Base-by-base conservation (phyloP, 2,888 invertebrate genomes). In the Stenurella melanura region DNA sequence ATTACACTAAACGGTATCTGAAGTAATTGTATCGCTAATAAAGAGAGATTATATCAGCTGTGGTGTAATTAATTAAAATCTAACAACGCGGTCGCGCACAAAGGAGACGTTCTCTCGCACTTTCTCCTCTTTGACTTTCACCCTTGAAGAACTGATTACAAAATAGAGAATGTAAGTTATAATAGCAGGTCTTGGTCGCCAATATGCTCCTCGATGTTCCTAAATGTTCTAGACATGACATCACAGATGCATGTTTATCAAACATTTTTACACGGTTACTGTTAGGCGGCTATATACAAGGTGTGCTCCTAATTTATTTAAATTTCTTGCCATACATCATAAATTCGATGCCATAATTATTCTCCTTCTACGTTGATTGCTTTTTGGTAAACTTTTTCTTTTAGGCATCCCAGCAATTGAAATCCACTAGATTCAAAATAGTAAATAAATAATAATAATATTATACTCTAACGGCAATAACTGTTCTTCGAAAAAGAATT, bases 101-200 rank as follows among this genome's bases (percentile, higher is more conserved):
- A 72, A 58, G 57, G 63, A 60, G 76, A 71, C 74, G 75, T 63
- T 75, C 74, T 74, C 81, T 74, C 63, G 75, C 81, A 83, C 83
- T 84, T 84, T 85, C 83, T 84, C 85, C 83, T 78, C 82, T 83
- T 84, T 85, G 85, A 87, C 87, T 87, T 87, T 87, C 87, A 86
- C 87, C 86, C 87, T 86, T 87, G 86, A 85, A 84, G 82, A 80
- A 76, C 78, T 76, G 83, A 85, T 86, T 87, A 86, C 85, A 83
- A 85, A 85, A 86, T 84, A 80, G 81, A 80, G 82, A 81, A 81
- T 80, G 82, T 76, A 76, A 77, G 21, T 68, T 71, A 56, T 26
- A 54, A 61, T 57, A 26, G 21, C 42, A 58, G 70, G 70, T 60
- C 60, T 11, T 11, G 70, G 70, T 60, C 60, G 17, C 12, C 34